Percentiles rank a stretch among this genome's conserved stretches.
These are phyloP conservation scores for Siphamia tubifer DNA, from an alignment of 2,113 vertebrate species.

Conservation along the genomic window DNA sequence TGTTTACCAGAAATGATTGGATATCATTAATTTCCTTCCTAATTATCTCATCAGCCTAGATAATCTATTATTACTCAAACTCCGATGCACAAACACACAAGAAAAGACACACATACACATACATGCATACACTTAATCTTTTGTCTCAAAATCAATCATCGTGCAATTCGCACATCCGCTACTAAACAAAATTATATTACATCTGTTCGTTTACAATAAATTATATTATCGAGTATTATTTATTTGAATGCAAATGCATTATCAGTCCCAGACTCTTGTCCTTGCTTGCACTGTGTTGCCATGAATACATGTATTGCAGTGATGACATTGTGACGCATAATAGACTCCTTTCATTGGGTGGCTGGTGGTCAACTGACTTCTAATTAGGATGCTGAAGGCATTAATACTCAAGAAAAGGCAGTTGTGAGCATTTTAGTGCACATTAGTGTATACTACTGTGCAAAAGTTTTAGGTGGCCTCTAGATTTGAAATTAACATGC, in stretches of 20 bases:
- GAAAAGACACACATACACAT: not conserved
- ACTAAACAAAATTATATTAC: conserved; percentile 47
- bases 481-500: no score
- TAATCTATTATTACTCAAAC: not conserved
- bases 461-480: no score
- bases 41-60: conserved; percentile 5
- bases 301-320: conserved; percentile 28
- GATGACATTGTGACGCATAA: conserved; percentile 10
- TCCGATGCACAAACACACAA: not conserved
- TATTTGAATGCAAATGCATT: conserved; percentile 27
- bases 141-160: conserved; percentile 42
- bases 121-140: not conserved
- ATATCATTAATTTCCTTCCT: conserved; percentile 21
- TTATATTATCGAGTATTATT: conserved; percentile 51
- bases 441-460: no score
- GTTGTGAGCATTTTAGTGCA: not conserved
- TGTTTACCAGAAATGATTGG: conserved; percentile 2
- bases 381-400: conserved; percentile 10
- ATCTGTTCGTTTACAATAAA: conserved; percentile 46
- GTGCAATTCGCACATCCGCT: conserved; percentile 22
- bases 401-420: conserved; percentile 1
- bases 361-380: conserved; percentile 22
- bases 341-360: conserved; percentile 17
- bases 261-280: conserved; percentile 29
- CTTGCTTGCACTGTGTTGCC: conserved; percentile 42